Evolutionary conservation across 2,113 vertebrate species (phyloP), one percentile per base, ranked within the genome.

Genomic region (Sardina pilchardus): DNA sequence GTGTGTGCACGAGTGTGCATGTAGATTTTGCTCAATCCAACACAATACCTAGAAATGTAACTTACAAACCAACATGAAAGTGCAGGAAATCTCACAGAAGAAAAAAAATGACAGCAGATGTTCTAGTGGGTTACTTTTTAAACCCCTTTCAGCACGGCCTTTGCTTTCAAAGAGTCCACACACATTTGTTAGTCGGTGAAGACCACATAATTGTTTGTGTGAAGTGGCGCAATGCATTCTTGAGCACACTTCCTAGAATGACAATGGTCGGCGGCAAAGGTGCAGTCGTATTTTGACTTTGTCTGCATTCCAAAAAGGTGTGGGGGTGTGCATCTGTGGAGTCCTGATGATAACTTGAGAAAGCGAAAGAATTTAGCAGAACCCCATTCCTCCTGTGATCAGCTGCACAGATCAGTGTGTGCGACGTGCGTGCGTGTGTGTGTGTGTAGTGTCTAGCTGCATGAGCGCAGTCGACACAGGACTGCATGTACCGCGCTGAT

Each of bases 231-330:
- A 78, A 78, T 16, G 34, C 71, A 78, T 78, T 78, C 71, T 78
- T 78, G 30, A 78, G 71, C 26, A 3, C 71, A 39, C 71, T 34
- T 30, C 30, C 30, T 36, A 10, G 30, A 36, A 36, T 78, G 71
- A 78, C 71, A 78, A 78, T 78, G 5, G 71, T 78, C 71, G 14
- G 14, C 53, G 21, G 53, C 53, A 59, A 59, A 59, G 53, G 19
- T 59, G 53, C 71, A 78, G 71, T 36, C 26, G 17, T 78, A 36
- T 78, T 78, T 78, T 39, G 71, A 78, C 71, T 78, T 75, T 14
- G 67, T 75, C 67, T 75, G 30, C 67, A 75, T 75, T 75, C 67
- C 67, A 75, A 75, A n/a, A n/a, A n/a, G n/a, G n/a, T n/a, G n/a
- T n/a, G n/a, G n/a, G n/a, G n/a, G n/a, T n/a, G n/a, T n/a, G n/a